Conservation (phyloP, 2,888 invertebrate species). For the Athalia circularis region DNA sequence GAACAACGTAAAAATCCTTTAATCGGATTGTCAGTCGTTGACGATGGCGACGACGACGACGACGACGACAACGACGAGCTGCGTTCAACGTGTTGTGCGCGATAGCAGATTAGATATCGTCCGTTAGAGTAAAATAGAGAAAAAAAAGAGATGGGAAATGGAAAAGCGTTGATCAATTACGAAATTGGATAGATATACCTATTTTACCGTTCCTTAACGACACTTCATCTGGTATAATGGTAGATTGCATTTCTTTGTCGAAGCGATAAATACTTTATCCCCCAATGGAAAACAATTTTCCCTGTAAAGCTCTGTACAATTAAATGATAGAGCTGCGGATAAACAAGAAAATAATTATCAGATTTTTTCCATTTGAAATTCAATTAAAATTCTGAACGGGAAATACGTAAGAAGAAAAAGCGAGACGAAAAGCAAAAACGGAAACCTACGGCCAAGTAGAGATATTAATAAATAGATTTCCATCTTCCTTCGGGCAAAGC, state of each 20-base stretch:
- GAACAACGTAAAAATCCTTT: slow-evolving; percentile 26
- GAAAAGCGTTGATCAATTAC: no score
- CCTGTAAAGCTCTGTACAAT: background rate
- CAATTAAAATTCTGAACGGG: slow-evolving; percentile 34
- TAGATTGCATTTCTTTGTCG: no score
- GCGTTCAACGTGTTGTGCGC: no score
- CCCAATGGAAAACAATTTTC: background rate
- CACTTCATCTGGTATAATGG: no score
- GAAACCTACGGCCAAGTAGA: slow-evolving; percentile 14
- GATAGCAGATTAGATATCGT: no score
- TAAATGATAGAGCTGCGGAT: background rate
- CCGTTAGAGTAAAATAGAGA: no score
- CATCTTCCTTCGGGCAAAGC: slow-evolving; percentile 29
- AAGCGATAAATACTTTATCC: background rate
- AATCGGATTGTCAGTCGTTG: slow-evolving; percentile 30
- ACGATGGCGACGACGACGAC: slow-evolving; percentile 1
- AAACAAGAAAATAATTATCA: slow-evolving; percentile 39
- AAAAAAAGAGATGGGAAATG: no score
- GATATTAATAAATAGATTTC: slow-evolving; percentile 37
- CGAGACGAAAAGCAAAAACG: background rate
- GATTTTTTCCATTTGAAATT: slow-evolving; percentile 25
- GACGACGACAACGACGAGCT: no score
- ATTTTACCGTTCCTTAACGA: no score
- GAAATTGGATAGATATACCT: no score
- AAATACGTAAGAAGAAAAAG: background rate